Conservation (phyloP, 2,797 vertebrate genomes). For the Orientallactaga sibirica region DNA sequence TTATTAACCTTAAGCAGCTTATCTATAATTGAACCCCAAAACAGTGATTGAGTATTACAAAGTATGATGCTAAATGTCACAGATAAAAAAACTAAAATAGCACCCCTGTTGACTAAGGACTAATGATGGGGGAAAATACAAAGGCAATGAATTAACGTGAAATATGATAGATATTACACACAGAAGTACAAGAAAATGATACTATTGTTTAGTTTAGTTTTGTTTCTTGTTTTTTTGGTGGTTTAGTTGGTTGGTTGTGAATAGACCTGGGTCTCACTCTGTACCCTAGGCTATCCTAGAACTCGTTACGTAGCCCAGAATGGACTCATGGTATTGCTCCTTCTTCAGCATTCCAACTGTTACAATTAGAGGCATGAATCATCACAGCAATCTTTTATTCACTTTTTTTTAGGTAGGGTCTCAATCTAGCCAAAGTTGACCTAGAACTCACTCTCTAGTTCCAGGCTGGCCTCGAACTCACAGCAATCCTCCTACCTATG, state of each 20-base stretch:
- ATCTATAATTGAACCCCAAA: not conserved
- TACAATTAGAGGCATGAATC: too few relatives aligned
- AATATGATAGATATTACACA: not conserved
- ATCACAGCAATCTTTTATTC: not conserved
- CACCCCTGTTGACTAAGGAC: not conserved
- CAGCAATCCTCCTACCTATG: not conserved
- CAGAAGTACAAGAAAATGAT: not conserved
- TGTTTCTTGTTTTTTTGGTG: not conserved
- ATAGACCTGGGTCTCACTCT: too few relatives aligned
- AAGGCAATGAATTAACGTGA: not conserved
- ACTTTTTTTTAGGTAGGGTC: not conserved
- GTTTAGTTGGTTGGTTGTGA: not conserved
- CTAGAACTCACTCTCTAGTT: not conserved
- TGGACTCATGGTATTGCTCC: too few relatives aligned
- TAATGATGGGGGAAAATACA: not conserved
- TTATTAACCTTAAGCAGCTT: slow-evolving; percentile 27
- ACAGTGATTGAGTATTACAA: not conserved
- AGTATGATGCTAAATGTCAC: not conserved
- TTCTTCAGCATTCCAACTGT: too few relatives aligned
- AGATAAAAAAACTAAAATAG: not conserved
- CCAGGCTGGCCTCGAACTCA: not conserved
- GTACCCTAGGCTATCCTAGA: too few relatives aligned
- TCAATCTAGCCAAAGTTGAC: not conserved
- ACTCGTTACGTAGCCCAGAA: too few relatives aligned
- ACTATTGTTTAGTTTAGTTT: not conserved